phyloP scores from a whole-genome alignment of 2,113 vertebrate genomes.

The Odocoileus hemionus region DNA sequence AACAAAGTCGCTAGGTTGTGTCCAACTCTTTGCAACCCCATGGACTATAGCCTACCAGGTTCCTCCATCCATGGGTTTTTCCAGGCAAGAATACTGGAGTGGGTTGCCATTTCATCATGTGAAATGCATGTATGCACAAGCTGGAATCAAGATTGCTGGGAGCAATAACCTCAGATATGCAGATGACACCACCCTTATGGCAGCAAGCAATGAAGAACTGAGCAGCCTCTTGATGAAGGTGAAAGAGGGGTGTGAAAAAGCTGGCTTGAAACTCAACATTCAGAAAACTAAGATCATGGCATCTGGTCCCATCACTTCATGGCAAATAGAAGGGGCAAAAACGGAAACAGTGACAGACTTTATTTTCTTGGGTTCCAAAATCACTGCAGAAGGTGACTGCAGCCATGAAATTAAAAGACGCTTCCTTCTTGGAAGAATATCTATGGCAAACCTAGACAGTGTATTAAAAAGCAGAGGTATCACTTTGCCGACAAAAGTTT shows the following conservation, averaged over 20 bases:
- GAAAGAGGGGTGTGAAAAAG: background rate
- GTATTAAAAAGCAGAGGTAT: background rate
- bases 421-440: background rate
- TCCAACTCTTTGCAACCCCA: background rate
- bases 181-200: background rate
- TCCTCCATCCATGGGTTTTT: background rate
- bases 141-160: background rate
- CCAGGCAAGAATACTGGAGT: background rate
- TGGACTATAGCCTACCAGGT: background rate
- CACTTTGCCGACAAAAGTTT: background rate
- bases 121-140: background rate
- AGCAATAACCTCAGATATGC: background rate
- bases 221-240: background rate
- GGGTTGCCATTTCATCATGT: background rate
- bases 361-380: background rate
- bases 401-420: background rate
- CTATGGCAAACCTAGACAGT: background rate
- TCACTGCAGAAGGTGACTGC: background rate
- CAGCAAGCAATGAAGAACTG: background rate
- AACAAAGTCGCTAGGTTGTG: fast-evolving
- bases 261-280: background rate
- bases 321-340: background rate
- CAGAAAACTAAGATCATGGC: background rate
- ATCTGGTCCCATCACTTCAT: background rate
- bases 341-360: background rate